These are phyloP conservation scores for Hippoglossus stenolepis DNA, from an alignment of 2,113 vertebrate species.

Conservation along the genomic window DNA sequence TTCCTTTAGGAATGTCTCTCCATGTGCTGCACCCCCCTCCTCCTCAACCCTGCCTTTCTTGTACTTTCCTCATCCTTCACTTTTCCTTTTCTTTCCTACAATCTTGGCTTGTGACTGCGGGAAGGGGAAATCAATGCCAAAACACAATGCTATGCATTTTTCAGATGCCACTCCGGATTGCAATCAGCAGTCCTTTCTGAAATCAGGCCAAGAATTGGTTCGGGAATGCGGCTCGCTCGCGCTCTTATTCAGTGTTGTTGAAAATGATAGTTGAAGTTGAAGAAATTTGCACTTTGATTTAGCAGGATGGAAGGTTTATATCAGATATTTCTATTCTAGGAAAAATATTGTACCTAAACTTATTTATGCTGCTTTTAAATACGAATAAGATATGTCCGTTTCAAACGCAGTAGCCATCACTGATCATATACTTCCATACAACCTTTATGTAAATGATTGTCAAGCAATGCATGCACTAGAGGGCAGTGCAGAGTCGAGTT, in stretches of 20 bases:
- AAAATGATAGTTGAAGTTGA: no score
- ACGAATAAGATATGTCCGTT: no score
- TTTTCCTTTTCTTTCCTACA: neutral
- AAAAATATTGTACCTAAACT: no score
- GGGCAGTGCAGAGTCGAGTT: no score
- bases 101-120: neutral
- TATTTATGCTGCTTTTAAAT: no score
- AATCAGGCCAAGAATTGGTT: conserved; percentile 16
- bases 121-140: conserved; percentile 13
- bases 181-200: conserved; percentile 54
- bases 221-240: neutral
- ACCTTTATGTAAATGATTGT: no score
- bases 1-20: conserved; percentile 5
- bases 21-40: neutral
- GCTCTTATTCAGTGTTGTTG: neutral
- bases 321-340: neutral
- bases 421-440: no score
- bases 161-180: conserved; percentile 30
- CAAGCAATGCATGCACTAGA: no score
- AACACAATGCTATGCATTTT: conserved; percentile 15
- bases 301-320: neutral
- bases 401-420: no score
- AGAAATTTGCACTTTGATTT: no score
- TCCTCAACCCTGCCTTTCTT: neutral
- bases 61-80: neutral